Base-by-base conservation (phyloP, 2,888 invertebrate species). In the Strigamia transsilvanica region DNA sequence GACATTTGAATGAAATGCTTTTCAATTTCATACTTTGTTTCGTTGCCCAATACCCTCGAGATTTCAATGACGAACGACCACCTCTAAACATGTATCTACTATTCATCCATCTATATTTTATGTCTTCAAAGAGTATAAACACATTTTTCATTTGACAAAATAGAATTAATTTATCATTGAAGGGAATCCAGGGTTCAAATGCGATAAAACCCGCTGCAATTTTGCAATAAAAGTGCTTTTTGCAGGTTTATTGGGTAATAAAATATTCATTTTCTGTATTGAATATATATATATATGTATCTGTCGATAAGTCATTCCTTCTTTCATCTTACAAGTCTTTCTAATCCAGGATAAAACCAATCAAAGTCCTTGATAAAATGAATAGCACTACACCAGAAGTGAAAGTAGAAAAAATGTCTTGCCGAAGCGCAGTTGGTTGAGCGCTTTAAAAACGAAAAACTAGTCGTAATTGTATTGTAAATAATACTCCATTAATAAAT, bases 241-340 rank as follows among this genome's bases (percentile, higher is more conserved):
- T 73, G 10, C 73, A 15, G 73, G 27, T 73, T 73, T 73, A 73
- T 73, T 73, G 32, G 51, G 1, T 32, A 73, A 27, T 73, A 73
- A 73, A 73, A 73, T 32, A 73, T 73, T 73, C 12, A 32, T 15
- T 73, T 73, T 32, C 73, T 73, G 12, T 27, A 73, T 73, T 73
- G 32, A 32, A 38, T 38, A 38, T 38, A 38, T 38, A 38, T 38
- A 4, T 38, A 38, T 38, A 38, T 38, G 10, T 38, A 10, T 0
- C 38, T 10, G 10, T 34, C 34, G 34, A 34, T 38, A 38, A 38
- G 38, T 38, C 38, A 38, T 38, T 38, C 38, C 9, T 38, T 1
- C 38, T 38, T 38, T 38, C 10, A 38, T 38, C 38, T 38, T 38
- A 2, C 38, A 38, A 38, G 38, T 38, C n/a, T 38, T 38, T 38